Evolutionary conservation across 2,888 invertebrate species (phyloP), one percentile per base, ranked within the genome.

Genomic region (Argyresthia albistria): DNA sequence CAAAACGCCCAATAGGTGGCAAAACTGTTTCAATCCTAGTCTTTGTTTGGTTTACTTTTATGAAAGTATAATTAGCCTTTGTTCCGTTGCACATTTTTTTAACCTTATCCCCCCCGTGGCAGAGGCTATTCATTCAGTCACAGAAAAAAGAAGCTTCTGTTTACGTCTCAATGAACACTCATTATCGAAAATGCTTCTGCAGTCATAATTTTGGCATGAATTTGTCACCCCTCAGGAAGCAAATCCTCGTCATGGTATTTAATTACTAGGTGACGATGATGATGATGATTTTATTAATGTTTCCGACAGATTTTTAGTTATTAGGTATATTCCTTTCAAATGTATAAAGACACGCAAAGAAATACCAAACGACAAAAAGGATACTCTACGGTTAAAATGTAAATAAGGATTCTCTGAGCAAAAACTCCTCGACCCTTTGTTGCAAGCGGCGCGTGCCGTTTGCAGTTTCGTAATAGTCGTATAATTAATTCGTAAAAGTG

Each of bases 11-110:
- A 60, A 60, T 66, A 61, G 69, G 73, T 62, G 67, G 69, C 67
- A 51, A 62, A n/a, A 67, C 70, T 67, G 74, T 67, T 65, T 67
- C 66, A 61, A 60, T 61, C 62, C 55, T 14, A 50, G 54, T 73
- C 67, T 75, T 80, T 79, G 81, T 79, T 63, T 2, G 63, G 59
- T 56, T 52, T 62, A 59, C 63, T 67, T 68, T 67, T 70, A 70
- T 74, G 69, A 69, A 75, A 72, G 67, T 70, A 75, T 86, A 84
- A 84, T 84, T 84, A 84, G 70, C 76, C 70, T 76, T 81, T 81
- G 79, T 83, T 78, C 78, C 70, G 12, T 15, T 36, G 48, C 37
- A 53, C 46, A 48, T 37, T 81, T 77, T 79, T 75, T 71, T 60
- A 69, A 66, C 60, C 56, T 65, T 69, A 69, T 70, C 64, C 59